Evolutionary conservation across 2,888 invertebrate species (phyloP).

Genomic region (Ornithoptera priamus): DNA sequence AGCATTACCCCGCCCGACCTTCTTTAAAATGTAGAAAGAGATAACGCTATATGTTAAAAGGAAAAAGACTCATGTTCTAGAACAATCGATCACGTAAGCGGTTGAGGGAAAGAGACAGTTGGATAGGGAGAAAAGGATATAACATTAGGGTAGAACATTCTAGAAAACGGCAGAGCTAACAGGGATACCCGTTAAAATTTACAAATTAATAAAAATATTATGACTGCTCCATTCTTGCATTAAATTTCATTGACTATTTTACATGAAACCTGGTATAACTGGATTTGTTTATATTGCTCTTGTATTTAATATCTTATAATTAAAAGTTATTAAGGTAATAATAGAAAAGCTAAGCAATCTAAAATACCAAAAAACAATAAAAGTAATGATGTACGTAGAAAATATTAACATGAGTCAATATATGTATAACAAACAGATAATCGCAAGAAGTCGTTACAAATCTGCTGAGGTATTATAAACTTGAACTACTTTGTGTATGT

Average conservation of each 20-base stretch:
- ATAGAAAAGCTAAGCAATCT: too few relatives aligned
- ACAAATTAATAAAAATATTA: background rate
- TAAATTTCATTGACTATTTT: background rate
- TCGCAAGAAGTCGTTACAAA: too few relatives aligned
- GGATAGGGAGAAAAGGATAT: slow-evolving; percentile 39
- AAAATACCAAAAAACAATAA: too few relatives aligned
- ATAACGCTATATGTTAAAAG: slow-evolving; percentile 32
- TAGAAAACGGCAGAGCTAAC: background rate
- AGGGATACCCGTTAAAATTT: slow-evolving; percentile 8
- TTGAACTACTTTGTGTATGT: too few relatives aligned
- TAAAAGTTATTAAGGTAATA: too few relatives aligned
- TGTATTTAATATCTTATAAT: too few relatives aligned
- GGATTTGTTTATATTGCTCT: too few relatives aligned
- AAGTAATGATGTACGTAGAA: too few relatives aligned
- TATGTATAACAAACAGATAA: too few relatives aligned
- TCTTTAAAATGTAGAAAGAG: slow-evolving; percentile 30
- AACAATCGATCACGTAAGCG: slow-evolving; percentile 12
- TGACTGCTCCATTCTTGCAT: background rate
- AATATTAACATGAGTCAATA: too few relatives aligned
- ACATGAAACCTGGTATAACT: too few relatives aligned
- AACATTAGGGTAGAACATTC: slow-evolving; percentile 38
- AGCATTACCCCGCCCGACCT: slow-evolving; percentile 56
- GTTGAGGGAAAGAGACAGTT: slow-evolving; percentile 1
- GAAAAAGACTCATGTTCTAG: slow-evolving; percentile 18
- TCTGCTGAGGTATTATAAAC: too few relatives aligned